phyloP scores from a whole-genome alignment of 2,797 vertebrate species.

The Sebastes ruberrimus region DNA sequence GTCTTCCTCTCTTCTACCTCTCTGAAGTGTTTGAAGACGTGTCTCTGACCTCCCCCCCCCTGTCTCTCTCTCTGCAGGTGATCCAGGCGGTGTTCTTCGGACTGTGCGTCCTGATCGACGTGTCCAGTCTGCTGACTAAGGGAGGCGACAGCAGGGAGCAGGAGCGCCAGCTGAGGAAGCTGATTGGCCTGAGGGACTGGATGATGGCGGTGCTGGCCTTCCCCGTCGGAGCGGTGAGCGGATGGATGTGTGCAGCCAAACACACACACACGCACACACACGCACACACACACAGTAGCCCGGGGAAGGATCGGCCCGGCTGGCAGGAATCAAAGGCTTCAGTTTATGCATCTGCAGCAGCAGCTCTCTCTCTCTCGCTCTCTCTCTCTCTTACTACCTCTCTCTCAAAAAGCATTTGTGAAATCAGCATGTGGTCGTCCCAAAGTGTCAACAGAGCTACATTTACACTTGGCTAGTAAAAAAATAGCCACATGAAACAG shows the following conservation, averaged over 20 bases:
- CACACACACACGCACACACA: not conserved
- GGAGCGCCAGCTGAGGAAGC: constrained; percentile 93
- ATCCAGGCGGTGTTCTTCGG: constrained; percentile 97
- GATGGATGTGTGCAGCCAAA: not conserved
- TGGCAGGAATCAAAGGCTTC: constrained; percentile 20
- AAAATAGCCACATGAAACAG: not conserved
- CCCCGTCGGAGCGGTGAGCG: constrained; percentile 93
- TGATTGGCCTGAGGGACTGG: constrained; percentile 95
- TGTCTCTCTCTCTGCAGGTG: constrained; percentile 80
- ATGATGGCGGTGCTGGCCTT: constrained; percentile 96
- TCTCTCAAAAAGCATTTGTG: too few relatives aligned
- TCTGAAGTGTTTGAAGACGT: not conserved
- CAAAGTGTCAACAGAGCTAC: not conserved
- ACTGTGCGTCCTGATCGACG: constrained; percentile 93
- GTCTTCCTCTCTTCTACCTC: not conserved
- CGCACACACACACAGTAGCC: not conserved
- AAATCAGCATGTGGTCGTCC: too few relatives aligned
- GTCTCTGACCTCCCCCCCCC: not conserved
- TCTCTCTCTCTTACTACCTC: too few relatives aligned
- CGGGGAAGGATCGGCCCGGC: not conserved
- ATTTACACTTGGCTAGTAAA: not conserved
- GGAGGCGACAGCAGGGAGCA: constrained; percentile 92
- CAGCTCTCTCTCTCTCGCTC: not conserved
- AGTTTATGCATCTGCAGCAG: not conserved
- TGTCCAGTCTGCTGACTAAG: constrained; percentile 94